These are phyloP conservation scores for Xenotilapia longispinis DNA, from an alignment of 2,113 vertebrate species.

Conservation along the genomic window DNA sequence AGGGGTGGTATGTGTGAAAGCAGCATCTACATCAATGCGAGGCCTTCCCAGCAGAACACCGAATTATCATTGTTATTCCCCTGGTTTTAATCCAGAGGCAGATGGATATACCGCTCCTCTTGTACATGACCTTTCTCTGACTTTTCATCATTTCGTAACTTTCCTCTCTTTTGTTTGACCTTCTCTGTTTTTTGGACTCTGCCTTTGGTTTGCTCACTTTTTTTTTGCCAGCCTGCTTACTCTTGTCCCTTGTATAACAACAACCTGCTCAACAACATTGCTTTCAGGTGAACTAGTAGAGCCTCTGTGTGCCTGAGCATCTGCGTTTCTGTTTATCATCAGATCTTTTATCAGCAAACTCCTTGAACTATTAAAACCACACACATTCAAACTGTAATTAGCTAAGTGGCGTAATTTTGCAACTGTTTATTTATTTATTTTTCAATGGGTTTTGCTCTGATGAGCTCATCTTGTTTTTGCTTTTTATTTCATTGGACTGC, in stretches of 20 bases:
- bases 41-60: background rate
- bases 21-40: background rate
- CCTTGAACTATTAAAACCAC: slow-evolving; percentile 56
- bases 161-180: background rate
- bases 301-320: background rate
- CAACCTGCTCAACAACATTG: background rate
- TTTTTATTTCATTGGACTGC: background rate
- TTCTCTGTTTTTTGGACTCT: background rate
- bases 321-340: slow-evolving; percentile 58
- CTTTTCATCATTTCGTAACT: background rate
- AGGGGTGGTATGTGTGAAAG: background rate
- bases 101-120: background rate
- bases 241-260: background rate
- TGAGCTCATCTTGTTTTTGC: background rate
- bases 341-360: slow-evolving; percentile 66
- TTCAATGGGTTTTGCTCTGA: background rate
- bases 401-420: background rate
- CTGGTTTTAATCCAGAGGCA: background rate
- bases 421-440: background rate
- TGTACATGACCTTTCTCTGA: background rate
- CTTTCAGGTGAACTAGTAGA: background rate
- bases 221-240: background rate
- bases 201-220: background rate
- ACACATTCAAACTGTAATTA: background rate
- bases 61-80: background rate